phyloP scores from a whole-genome alignment of 2,888 invertebrate species.

The Phortica okadai region DNA sequence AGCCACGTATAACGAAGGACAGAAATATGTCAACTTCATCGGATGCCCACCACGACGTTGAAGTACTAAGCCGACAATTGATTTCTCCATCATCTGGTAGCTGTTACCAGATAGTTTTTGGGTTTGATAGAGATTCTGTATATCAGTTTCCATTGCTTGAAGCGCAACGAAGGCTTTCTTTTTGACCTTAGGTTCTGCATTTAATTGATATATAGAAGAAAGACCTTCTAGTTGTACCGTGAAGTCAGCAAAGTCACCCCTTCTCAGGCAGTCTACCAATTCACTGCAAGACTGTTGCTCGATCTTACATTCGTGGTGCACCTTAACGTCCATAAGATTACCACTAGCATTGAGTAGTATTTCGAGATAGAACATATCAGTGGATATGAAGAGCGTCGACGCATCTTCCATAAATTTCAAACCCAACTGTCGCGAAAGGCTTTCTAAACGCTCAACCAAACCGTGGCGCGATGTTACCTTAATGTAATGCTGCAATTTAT shows the following conservation, averaged over 20 bases:
- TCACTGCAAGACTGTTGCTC: constrained; percentile 92
- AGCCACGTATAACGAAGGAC: constrained; percentile 59
- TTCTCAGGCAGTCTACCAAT: constrained; percentile 87
- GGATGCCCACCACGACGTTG: constrained; percentile 92
- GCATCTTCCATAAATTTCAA: constrained; percentile 92
- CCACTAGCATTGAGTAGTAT: constrained; percentile 90
- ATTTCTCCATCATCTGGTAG: constrained; percentile 86
- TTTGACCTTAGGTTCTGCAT: constrained; percentile 94
- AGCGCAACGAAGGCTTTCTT: constrained; percentile 94
- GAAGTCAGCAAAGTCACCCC: constrained; percentile 94
- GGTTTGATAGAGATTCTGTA: constrained; percentile 87
- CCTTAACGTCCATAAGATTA: constrained; percentile 90
- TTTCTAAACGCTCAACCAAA: constrained; percentile 93
- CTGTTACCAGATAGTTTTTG: constrained; percentile 85
- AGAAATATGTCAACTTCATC: constrained; percentile 94
- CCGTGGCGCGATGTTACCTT: constrained; percentile 94
- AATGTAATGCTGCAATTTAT: constrained; percentile 94
- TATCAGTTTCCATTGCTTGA: constrained; percentile 93
- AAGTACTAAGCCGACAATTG: constrained; percentile 91
- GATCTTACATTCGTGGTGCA: constrained; percentile 93
- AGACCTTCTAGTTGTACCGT: constrained; percentile 94
- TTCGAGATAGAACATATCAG: constrained; percentile 97
- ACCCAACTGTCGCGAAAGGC: constrained; percentile 92
- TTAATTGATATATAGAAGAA: constrained; percentile 93
- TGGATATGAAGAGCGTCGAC: constrained; percentile 91